phyloP scores from a whole-genome alignment of 2,888 invertebrate genomes.

The Abrostola tripartita region DNA sequence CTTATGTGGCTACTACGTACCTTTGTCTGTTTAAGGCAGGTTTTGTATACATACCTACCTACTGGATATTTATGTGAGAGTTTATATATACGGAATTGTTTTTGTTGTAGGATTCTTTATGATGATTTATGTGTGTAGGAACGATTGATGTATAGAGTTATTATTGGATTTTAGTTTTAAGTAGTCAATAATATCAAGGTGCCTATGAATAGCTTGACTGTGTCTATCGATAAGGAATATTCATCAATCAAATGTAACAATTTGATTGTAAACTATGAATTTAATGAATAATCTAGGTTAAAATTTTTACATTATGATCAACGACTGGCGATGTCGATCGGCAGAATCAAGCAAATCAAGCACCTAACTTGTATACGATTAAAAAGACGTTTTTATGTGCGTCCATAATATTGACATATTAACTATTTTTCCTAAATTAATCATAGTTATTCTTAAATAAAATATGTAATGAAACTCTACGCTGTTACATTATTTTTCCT shows the following conservation, averaged over 20 bases:
- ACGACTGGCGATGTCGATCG: background rate
- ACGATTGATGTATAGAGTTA: background rate
- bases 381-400: conserved; percentile 3
- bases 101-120: conserved; percentile 3
- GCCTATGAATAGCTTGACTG: background rate
- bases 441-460: background rate
- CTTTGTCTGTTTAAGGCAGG: conserved; percentile 32
- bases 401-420: background rate
- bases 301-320: no score
- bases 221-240: background rate
- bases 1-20: conserved; percentile 63
- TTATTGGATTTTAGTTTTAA: background rate
- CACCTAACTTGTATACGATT: background rate
- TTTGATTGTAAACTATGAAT: no score
- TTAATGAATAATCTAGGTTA: no score
- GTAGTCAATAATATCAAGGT: background rate
- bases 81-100: conserved; percentile 17
- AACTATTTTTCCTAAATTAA: background rate
- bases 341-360: background rate
- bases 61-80: conserved; percentile 25
- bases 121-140: background rate
- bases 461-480: background rate
- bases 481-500: conserved; percentile 1
- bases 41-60: conserved; percentile 27
- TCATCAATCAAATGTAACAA: no score